phyloP scores from a whole-genome alignment of 2,797 vertebrate genomes.

The Poecilia gillii region DNA sequence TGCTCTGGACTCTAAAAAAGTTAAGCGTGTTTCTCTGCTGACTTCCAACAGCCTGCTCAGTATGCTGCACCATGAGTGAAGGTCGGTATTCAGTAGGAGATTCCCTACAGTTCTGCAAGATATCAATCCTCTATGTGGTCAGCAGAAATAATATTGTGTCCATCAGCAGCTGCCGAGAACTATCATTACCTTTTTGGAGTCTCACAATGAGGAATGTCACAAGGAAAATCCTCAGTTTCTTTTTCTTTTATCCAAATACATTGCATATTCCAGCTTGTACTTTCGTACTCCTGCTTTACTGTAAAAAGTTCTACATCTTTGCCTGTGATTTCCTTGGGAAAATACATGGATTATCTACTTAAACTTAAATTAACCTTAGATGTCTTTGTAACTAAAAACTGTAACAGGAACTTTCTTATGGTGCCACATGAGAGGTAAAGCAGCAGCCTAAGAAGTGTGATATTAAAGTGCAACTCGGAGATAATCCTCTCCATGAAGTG shows the following conservation, averaged over 20 bases:
- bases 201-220: slow-evolving; percentile 27
- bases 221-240: slow-evolving; percentile 6
- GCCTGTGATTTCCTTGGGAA: slow-evolving; percentile 17
- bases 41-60: slow-evolving; percentile 52
- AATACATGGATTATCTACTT: slow-evolving; percentile 28
- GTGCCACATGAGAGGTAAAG: slow-evolving; percentile 8
- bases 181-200: slow-evolving; percentile 8
- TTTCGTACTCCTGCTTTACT: slow-evolving; percentile 22
- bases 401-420: slow-evolving; percentile 28
- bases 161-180: slow-evolving; percentile 6
- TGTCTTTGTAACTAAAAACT: slow-evolving; percentile 37
- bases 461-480: slow-evolving; percentile 48
- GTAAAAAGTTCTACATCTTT: slow-evolving; percentile 4
- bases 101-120: slow-evolving; percentile 21
- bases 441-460: slow-evolving; percentile 30
- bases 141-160: slow-evolving; percentile 59
- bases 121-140: slow-evolving; percentile 29
- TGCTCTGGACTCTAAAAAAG: slow-evolving; percentile 41
- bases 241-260: slow-evolving; percentile 18
- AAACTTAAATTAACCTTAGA: slow-evolving; percentile 27
- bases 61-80: slow-evolving; percentile 38
- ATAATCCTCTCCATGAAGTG: slow-evolving; percentile 58
- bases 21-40: slow-evolving; percentile 30
- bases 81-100: slow-evolving; percentile 19
- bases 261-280: slow-evolving; percentile 16